A percentile compares a stretch with the other conserved stretches of the same genome.
Evolutionary conservation across 2,888 invertebrate species (phyloP).

Genomic region (Chrysina gloriosa): DNA sequence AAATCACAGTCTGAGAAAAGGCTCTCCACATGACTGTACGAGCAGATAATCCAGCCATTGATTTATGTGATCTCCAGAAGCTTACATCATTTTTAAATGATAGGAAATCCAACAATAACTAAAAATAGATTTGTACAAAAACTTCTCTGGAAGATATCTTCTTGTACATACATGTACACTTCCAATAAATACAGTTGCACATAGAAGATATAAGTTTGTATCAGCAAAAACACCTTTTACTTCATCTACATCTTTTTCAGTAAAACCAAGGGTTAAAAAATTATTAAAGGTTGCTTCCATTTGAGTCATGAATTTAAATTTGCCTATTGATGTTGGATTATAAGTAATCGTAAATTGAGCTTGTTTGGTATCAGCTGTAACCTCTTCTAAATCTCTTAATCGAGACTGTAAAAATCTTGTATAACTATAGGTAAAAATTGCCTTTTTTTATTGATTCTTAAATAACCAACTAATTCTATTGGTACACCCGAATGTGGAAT

Average conservation of each 20-base stretch:
- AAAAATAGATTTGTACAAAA: constrained; percentile 55
- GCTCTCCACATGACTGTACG: constrained; percentile 93
- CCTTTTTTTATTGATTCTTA: constrained; percentile 70
- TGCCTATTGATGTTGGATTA: constrained; percentile 82
- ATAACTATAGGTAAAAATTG: constrained; percentile 86
- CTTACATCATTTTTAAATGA: constrained; percentile 98
- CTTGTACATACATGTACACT: constrained; percentile 86
- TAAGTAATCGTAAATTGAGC: constrained; percentile 79
- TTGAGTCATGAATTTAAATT: constrained; percentile 80
- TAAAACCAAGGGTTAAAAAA: constrained; percentile 83
- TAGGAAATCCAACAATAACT: constrained; percentile 95
- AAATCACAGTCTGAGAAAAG: constrained; percentile 91
- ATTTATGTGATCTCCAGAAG: constrained; percentile 90
- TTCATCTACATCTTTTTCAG: constrained; percentile 95
- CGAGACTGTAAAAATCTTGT: constrained; percentile 87
- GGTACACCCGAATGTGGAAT: constrained; percentile 59
- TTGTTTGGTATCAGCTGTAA: constrained; percentile 71
- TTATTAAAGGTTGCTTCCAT: constrained; percentile 80
- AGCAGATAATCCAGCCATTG: constrained; percentile 90
- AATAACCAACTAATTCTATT: constrained; percentile 58
- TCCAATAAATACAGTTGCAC: constrained; percentile 90
- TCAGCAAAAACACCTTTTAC: constrained; percentile 96
- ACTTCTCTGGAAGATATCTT: not conserved
- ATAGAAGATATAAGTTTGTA: constrained; percentile 91
- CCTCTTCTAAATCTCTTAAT: constrained; percentile 77